Conservation (phyloP, 2,888 invertebrate genomes). For the Metallyticus violacea region DNA sequence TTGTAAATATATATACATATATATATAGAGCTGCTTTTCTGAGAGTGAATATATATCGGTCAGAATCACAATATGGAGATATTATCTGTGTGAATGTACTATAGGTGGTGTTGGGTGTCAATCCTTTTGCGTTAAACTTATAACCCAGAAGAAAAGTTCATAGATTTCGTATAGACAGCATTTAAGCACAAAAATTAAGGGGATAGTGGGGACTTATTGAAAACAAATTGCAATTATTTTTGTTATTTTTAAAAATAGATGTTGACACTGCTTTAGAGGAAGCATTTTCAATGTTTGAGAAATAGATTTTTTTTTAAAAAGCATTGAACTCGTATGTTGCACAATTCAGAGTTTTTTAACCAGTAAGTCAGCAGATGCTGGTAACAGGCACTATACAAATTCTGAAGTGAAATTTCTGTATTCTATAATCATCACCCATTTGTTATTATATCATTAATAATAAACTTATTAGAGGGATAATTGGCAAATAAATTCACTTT, state of each 20-base stretch:
- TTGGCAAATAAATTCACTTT: too few species aligned
- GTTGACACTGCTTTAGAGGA: background rate
- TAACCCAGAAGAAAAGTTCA: background rate
- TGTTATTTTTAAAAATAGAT: background rate
- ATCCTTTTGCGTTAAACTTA: background rate
- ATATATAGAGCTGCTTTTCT: background rate
- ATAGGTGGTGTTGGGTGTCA: constrained; percentile 11
- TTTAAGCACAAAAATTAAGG: constrained; percentile 13
- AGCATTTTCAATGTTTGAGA: background rate
- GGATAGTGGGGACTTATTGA: background rate
- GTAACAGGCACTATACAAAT: too few species aligned
- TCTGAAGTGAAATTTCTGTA: too few species aligned
- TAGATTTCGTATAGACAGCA: background rate
- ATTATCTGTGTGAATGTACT: background rate
- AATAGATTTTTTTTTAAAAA: background rate
- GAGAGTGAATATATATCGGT: background rate
- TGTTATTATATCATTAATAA: too few species aligned
- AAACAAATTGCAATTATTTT: background rate
- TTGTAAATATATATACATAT: background rate
- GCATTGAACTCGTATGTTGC: background rate
- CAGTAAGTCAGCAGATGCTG: too few species aligned
- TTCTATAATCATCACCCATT: too few species aligned
- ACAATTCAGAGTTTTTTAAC: background rate
- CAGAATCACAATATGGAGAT: background rate
- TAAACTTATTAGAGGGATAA: too few species aligned